phyloP scores from a whole-genome alignment of 2,797 vertebrate species.

The Muscicapa comitata region DNA sequence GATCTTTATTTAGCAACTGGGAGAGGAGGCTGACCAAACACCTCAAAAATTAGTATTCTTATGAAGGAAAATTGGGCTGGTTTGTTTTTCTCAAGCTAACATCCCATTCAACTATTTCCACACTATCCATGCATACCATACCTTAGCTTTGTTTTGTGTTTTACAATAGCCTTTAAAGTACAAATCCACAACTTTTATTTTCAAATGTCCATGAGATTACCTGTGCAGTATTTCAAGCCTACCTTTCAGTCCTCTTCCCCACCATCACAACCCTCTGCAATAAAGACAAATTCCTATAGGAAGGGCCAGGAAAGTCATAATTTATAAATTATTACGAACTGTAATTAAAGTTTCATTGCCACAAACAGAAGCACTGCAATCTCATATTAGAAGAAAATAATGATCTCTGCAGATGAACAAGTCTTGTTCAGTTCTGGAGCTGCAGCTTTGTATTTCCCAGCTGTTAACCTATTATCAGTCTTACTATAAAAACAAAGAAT shows the following conservation, averaged over 20 bases:
- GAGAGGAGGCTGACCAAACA: not conserved
- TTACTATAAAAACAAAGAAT: not conserved
- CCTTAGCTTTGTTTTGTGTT: not conserved
- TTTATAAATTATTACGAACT: not conserved
- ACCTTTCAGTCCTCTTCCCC: not conserved
- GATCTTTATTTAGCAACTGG: not conserved
- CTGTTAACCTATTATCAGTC: not conserved
- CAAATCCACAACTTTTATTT: not conserved
- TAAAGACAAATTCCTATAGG: not conserved
- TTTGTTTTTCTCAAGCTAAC: not conserved
- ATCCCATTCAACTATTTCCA: not conserved
- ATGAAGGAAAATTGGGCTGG: not conserved
- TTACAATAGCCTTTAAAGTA: not conserved
- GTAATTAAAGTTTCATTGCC: constrained; percentile 28
- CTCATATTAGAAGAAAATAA: not conserved
- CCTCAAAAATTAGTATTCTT: not conserved
- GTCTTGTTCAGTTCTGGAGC: not conserved
- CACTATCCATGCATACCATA: not conserved
- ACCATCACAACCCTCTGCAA: not conserved
- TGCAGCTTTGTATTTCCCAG: constrained; percentile 6
- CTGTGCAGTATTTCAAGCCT: not conserved
- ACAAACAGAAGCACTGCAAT: not conserved
- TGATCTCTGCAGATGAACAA: not conserved
- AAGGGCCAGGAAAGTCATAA: not conserved
- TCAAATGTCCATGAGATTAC: not conserved